phyloP scores from a whole-genome alignment of 1,140 invertebrate genomes.

The Prorops nasuta region DNA sequence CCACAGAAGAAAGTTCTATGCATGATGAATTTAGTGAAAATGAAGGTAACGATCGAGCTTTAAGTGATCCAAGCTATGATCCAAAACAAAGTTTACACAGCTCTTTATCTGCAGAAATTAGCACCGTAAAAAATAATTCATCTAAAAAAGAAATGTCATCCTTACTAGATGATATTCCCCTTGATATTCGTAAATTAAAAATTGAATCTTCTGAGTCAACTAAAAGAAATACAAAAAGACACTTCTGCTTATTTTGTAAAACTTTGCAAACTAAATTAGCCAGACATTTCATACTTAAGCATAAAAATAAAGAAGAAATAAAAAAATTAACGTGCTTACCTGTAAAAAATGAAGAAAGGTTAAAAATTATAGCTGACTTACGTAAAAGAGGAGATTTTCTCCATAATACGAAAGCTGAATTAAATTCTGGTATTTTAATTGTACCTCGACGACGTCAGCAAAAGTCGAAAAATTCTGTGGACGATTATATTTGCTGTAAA shows the following conservation, averaged over 20 bases:
- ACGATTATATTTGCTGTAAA: constrained; percentile 6
- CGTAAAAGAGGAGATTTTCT: constrained; percentile 13
- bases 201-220: neutral
- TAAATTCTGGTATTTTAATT: constrained; percentile 10
- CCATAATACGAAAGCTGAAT: constrained; percentile 5
- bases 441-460: constrained; percentile 2
- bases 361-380: constrained; percentile 11
- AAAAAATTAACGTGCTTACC: constrained; percentile 9
- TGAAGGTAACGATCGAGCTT: too few relatives aligned
- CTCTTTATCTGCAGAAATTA: too few relatives aligned
- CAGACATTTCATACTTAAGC: constrained; percentile 9
- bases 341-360: constrained; percentile 3
- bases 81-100: too few relatives aligned
- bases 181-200: neutral
- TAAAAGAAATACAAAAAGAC: constrained; percentile 6
- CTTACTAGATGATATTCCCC: neutral
- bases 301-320: constrained; percentile 11
- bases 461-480: constrained; percentile 7
- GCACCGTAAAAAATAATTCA: too few relatives aligned
- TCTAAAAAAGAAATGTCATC: too few relatives aligned
- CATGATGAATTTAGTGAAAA: too few relatives aligned
- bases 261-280: constrained; percentile 11
- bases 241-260: constrained; percentile 16
- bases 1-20: too few relatives aligned
- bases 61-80: too few relatives aligned